Base-by-base conservation (phyloP, 2,113 vertebrate genomes). In the Dermatemys mawii region DNA sequence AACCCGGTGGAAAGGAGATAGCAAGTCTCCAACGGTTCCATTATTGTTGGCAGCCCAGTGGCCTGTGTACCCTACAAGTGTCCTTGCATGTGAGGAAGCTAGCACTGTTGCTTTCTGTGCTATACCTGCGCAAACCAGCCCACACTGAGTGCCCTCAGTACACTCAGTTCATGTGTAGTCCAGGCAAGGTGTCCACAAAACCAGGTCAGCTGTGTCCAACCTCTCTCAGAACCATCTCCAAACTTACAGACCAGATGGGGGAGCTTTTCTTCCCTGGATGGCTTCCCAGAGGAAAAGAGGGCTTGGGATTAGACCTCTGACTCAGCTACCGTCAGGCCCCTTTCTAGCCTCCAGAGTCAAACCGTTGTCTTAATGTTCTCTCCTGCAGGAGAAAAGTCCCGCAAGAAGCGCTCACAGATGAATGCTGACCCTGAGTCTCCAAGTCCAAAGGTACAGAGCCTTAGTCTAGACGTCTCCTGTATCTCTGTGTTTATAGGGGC, bases 371-470 rank as follows among this genome's bases (percentile, higher is more conserved):
- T 35, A 35, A 14, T 17, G 21, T 79, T 44, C 41, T 83, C 57
- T 96, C n/a, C 0, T 2, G 0, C 96, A 98, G 98, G 97, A 32
- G 38, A 78, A 92, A 93, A 12, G 1, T 86, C 94, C n/a, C 82
- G 3, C 51, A 97, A 89, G 90, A 97, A 93, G 88, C 86, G 53
- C 1, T 1, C 83, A 55, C 41, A 26, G 88, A 41, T 14, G 24
- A 87, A 94, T 53, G 75, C 57, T 41, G 84, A 46, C 0, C 86
- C 76, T 0, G 16, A 95, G 4, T 26, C 91, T 22, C 41, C 8
- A 0, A 16, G 32, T 12, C 75, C 54, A 4, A 46, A 97, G 95
- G 98, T 98, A 94, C 78, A 53, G 41, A 48, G 70, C 38, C 81
- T 6, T 70, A 26, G 11, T 50, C 2, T 11, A 38, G 24, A 5